Base-by-base conservation (phyloP, 1,140 invertebrate genomes). In the Spodoptera frugiperda region DNA sequence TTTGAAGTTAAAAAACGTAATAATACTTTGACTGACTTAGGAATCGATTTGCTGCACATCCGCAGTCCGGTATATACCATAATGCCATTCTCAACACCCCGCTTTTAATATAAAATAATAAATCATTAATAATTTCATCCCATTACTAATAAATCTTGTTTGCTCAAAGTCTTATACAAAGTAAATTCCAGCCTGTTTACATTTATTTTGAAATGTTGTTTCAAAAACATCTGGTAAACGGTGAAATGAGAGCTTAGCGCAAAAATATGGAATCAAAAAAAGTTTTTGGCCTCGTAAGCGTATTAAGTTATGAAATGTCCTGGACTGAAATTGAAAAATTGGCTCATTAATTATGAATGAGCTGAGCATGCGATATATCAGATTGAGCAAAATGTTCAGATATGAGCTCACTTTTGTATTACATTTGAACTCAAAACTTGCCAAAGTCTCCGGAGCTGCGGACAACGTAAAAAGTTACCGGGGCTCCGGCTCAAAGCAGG, bases 241-340 rank as follows among this genome's bases (percentile, higher is more conserved):
- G 53, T 63, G 70, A 79, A 82, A 77, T 79, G 46, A 59, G 25
- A 72, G 54, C 63, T 79, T 33, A 70, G n/a, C 65, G 39, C 51
- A 59, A 73, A 76, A 74, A 76, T 46, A 71, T 75, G 54, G 76
- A 76, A 79, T 74, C 67, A 82, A 78, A 77, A n/a, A 79, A 82
- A 74, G 51, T 80, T 82, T 63, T 12, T 49, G n/a, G 44, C 74
- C 46, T 30, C 63, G 19, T 71, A n/a, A 72, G 55, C 70, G 76
- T 78, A 74, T 54, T 71, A 74, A 67, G 61, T 74, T 78, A 54
- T 77, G 2, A 4, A 4, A 25, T 25, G 25, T 25, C 25, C 25
- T 25, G 25, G 25, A 25, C 25, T 25, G 25, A 25, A 25, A 25
- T 3, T 68, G 33, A 39, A 39, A 39, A 39, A 39, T 39, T 39